Evolutionary conservation across 2,888 invertebrate genomes (phyloP).

Genomic region (Pocota personata): DNA sequence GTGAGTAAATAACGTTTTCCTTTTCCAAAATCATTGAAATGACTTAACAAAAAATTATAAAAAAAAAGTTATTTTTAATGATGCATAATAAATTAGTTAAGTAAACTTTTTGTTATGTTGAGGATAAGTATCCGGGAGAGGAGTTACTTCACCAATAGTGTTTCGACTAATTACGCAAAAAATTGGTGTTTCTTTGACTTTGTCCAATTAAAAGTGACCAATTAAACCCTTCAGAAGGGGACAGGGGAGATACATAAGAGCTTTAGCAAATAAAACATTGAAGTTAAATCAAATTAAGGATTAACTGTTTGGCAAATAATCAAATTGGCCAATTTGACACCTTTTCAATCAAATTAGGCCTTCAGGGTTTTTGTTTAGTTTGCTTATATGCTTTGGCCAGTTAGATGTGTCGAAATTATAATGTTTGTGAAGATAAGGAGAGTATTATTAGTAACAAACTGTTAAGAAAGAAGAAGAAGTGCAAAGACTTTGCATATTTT

Average conservation of each 20-base stretch:
- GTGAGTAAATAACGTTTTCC: conserved; percentile 39
- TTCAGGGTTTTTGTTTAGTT: not conserved
- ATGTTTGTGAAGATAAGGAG: not conserved
- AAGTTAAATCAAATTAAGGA: conserved; percentile 20
- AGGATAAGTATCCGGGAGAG: not conserved
- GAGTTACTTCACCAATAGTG: not conserved
- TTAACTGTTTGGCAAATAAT: conserved; percentile 32
- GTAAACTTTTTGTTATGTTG: conserved; percentile 18
- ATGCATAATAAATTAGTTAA: conserved; percentile 30
- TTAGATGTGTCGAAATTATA: not conserved
- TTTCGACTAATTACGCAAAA: conserved; percentile 31
- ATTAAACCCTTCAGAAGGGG: conserved; percentile 22
- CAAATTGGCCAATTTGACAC: conserved; percentile 16
- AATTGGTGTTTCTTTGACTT: not conserved
- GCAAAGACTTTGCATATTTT: too few species aligned
- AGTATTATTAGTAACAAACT: not conserved
- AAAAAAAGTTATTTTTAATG: not conserved
- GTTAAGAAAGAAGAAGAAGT: too few species aligned
- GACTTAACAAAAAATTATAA: conserved; percentile 25
- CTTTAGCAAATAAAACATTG: conserved; percentile 5
- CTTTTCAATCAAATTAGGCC: conserved; percentile 29
- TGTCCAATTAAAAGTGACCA: not conserved
- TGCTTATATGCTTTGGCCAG: not conserved
- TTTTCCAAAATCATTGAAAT: conserved; percentile 25
- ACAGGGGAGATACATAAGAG: not conserved